Percentiles rank a stretch among this genome's conserved stretches.
Evolutionary conservation across 2,113 vertebrate species (phyloP).

Genomic region (Xenopus laevis): DNA sequence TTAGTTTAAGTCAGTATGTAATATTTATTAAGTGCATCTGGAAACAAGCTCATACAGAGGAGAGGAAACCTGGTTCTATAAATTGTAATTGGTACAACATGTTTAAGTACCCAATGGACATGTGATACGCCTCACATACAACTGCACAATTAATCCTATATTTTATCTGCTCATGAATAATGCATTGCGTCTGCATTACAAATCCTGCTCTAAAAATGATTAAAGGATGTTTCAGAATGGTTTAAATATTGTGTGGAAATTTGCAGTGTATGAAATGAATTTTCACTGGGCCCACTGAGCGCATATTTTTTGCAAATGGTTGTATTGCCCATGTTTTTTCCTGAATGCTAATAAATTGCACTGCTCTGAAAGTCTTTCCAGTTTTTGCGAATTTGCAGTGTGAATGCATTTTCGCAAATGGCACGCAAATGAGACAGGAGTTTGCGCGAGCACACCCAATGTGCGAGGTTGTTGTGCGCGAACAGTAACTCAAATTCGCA

Average conservation of each 20-base stretch:
- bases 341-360: no score
- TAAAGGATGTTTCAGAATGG: conserved; percentile 26
- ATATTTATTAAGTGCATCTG: conserved; percentile 27
- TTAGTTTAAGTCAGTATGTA: neutral
- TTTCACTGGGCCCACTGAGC: neutral
- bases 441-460: no score
- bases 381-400: no score
- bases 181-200: conserved; percentile 19
- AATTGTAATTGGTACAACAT: conserved; percentile 41
- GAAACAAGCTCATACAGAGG: neutral
- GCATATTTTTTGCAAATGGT: no score
- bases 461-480: no score
- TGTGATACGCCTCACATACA: conserved; percentile 11
- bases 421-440: no score
- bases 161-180: conserved; percentile 32
- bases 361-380: no score
- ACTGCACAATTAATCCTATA: conserved; percentile 19
- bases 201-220: conserved; percentile 25
- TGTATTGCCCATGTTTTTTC: no score
- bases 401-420: no score
- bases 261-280: conserved; percentile 6
- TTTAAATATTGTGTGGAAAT: conserved; percentile 24
- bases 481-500: no score
- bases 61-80: neutral
- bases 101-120: conserved; percentile 19